Percentiles rank a stretch among this genome's conserved stretches.
These are phyloP conservation scores for Phyllotis vaccarum DNA, from an alignment of 2,797 vertebrate genomes.

Conservation along the genomic window DNA sequence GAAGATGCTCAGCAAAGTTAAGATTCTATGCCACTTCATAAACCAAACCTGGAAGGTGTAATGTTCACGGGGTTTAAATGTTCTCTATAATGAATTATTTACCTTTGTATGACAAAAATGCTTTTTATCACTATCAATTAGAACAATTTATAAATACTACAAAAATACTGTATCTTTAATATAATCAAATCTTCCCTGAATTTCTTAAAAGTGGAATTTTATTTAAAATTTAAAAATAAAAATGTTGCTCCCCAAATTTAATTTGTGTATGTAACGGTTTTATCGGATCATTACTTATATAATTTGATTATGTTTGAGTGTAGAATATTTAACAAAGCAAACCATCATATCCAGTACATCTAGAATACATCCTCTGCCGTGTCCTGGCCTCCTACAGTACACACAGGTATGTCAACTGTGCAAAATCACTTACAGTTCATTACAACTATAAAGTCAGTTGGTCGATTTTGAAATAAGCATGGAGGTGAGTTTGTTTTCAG, in stretches of 20 bases:
- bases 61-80: constrained; percentile 85
- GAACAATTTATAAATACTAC: constrained; percentile 84
- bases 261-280: constrained; percentile 84
- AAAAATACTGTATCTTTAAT: constrained; percentile 85
- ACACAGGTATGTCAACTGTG: constrained; percentile 90
- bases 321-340: constrained; percentile 84
- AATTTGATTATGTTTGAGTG: constrained; percentile 78
- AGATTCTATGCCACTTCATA: constrained; percentile 89
- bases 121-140: constrained; percentile 83
- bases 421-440: constrained; percentile 89
- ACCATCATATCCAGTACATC: constrained; percentile 84
- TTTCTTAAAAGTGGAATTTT: constrained; percentile 84
- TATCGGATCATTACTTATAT: constrained; percentile 79
- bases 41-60: constrained; percentile 88
- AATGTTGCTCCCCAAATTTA: constrained; percentile 82
- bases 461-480: constrained; percentile 87
- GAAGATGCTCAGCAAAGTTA: constrained; percentile 93
- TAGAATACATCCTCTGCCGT: constrained; percentile 88
- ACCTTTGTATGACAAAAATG: constrained; percentile 83
- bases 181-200: constrained; percentile 87
- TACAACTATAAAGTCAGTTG: constrained; percentile 90
- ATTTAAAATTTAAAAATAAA: constrained; percentile 82
- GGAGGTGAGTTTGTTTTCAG: constrained; percentile 88
- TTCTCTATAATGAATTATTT: constrained; percentile 82
- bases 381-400: constrained; percentile 89